Conservation (phyloP, 1,140 invertebrate genomes). For the Drosophila rhopaloa region DNA sequence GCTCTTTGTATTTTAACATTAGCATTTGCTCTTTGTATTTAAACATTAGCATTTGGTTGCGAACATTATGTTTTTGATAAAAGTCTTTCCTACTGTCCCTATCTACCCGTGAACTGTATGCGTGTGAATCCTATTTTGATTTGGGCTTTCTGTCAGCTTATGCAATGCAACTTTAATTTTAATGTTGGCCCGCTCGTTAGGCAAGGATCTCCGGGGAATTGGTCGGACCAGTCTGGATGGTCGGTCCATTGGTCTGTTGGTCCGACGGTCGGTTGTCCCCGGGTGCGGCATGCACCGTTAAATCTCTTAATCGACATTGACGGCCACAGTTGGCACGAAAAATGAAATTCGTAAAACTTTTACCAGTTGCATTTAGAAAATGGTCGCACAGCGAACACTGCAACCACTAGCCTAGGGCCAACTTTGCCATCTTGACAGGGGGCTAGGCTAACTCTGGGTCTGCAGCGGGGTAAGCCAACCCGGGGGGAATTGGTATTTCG, state of each 20-base stretch:
- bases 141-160: constrained; percentile 42
- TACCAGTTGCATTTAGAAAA: constrained; percentile 77
- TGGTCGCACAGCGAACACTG: constrained; percentile 19
- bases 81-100: neutral
- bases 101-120: neutral
- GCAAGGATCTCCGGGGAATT: constrained; percentile 2
- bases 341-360: constrained; percentile 70
- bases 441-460: neutral
- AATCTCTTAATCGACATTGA: constrained; percentile 79
- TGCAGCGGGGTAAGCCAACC: neutral
- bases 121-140: constrained; percentile 48
- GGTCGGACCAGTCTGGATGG: neutral
- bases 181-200: constrained; percentile 37
- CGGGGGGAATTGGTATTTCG: constrained; percentile 44
- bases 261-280: neutral
- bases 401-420: constrained; percentile 29
- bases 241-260: neutral
- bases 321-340: constrained; percentile 67
- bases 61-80: neutral
- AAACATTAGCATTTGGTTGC: too few species aligned
- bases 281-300: constrained; percentile 55
- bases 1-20: too few species aligned
- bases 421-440: constrained; percentile 30
- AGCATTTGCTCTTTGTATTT: too few species aligned
- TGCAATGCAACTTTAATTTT: constrained; percentile 52